These are phyloP conservation scores for Hanleya hanleyi DNA, from an alignment of 2,888 invertebrate genomes.

Conservation along the genomic window DNA sequence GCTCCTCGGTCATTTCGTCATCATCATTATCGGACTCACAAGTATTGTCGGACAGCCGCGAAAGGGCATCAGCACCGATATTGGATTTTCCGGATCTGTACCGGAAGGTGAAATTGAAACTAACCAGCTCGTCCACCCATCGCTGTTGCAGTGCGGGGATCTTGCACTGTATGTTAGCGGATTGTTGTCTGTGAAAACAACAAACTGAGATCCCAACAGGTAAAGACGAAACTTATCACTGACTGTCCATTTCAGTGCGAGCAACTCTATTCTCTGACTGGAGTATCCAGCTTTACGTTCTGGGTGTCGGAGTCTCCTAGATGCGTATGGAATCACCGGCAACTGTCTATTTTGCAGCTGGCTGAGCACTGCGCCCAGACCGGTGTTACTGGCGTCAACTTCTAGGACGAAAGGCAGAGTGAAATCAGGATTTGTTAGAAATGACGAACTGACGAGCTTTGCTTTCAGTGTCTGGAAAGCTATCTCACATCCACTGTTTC, in stretches of 20 bases:
- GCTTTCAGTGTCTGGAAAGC: slow-evolving; percentile 31
- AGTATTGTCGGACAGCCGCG: slow-evolving; percentile 5
- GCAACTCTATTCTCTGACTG: slow-evolving; percentile 34
- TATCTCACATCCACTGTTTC: slow-evolving; percentile 25
- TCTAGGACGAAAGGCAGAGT: slow-evolving; percentile 14
- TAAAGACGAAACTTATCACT: slow-evolving; percentile 31
- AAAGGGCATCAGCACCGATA: slow-evolving; percentile 25
- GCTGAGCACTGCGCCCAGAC: slow-evolving; percentile 28
- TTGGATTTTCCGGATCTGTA: slow-evolving; percentile 15
- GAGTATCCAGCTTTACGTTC: slow-evolving; percentile 28
- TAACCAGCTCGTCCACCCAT: slow-evolving; percentile 25
- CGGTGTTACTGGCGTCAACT: slow-evolving; percentile 19
- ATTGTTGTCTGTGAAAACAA: slow-evolving; percentile 26
- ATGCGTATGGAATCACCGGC: slow-evolving; percentile 25
- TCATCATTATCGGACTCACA: not conserved
- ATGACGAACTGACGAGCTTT: slow-evolving; percentile 25
- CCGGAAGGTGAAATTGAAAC: slow-evolving; percentile 22
- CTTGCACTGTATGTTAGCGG: slow-evolving; percentile 18
- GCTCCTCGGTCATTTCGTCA: not conserved
- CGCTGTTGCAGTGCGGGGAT: slow-evolving; percentile 30
- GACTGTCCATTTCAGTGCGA: slow-evolving; percentile 39
- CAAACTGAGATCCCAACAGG: slow-evolving; percentile 23
- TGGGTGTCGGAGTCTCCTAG: not conserved
- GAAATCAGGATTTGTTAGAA: slow-evolving; percentile 34
- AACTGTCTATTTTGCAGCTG: slow-evolving; percentile 22